Conservation (phyloP, 2,113 vertebrate species). For the Datnioides undecimradiatus region DNA sequence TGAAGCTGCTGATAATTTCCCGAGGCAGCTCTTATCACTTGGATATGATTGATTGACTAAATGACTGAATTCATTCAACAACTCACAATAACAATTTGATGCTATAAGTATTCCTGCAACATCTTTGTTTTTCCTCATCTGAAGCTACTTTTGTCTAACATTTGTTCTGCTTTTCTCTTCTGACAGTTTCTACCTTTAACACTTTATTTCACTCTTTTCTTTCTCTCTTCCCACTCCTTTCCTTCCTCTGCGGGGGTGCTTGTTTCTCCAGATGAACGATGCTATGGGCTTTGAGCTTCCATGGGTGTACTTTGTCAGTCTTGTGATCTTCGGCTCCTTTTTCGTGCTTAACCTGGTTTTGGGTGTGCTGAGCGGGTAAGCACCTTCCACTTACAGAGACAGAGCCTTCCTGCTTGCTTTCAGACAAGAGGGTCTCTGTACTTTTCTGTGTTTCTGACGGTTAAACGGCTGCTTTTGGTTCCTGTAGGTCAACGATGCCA, state of each 20-base stretch:
- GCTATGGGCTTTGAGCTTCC: slow-evolving; percentile 99
- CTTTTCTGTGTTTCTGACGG: slow-evolving; percentile 68
- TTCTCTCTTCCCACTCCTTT: slow-evolving; percentile 40
- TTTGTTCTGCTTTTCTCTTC: slow-evolving; percentile 38
- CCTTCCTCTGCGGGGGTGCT: slow-evolving; percentile 14
- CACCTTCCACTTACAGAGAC: slow-evolving; percentile 86
- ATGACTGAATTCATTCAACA: slow-evolving; percentile 53
- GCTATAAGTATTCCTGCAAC: slow-evolving; percentile 21
- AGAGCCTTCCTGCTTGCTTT: slow-evolving; percentile 77
- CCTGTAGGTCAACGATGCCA: slow-evolving; percentile 91
- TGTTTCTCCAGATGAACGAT: slow-evolving; percentile 95
- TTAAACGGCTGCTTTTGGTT: slow-evolving; percentile 89
- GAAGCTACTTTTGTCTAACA: not conserved
- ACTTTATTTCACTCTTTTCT: slow-evolving; percentile 35
- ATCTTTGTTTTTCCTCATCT: slow-evolving; percentile 10
- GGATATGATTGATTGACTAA: slow-evolving; percentile 65
- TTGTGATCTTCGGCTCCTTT: slow-evolving; percentile 99
- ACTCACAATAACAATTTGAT: slow-evolving; percentile 15
- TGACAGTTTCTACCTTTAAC: slow-evolving; percentile 38
- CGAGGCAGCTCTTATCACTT: slow-evolving; percentile 47
- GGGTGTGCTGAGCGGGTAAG: slow-evolving; percentile 99
- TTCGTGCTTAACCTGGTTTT: slow-evolving; percentile 99
- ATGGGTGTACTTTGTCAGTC: slow-evolving; percentile 99
- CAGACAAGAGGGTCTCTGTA: slow-evolving; percentile 72
- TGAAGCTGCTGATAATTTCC: slow-evolving; percentile 66